Base-by-base conservation (phyloP, 2,797 vertebrate species). In the Pseudochaenichthys georgianus region DNA sequence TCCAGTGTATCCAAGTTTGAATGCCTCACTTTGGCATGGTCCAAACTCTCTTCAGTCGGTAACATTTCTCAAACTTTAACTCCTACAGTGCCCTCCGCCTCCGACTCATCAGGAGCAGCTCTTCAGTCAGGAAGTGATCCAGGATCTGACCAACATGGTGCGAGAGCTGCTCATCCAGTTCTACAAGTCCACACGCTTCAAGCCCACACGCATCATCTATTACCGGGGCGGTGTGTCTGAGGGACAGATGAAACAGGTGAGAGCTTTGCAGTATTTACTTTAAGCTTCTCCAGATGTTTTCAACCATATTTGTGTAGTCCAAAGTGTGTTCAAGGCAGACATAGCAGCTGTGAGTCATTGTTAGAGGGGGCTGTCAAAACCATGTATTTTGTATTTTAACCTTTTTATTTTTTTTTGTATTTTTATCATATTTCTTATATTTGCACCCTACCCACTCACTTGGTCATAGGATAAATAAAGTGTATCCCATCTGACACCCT, bases 171-270 rank as follows among this genome's bases (percentile, higher is more conserved):
- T 99, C 75, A 99, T 99, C 83, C 98, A 99, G 92, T 99, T 99
- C 86, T 99, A 99, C 94, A 99, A 99, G 87, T 99, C 98, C 54
- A 99, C 98, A 0, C 97, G 97, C 57, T 99, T 99, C 93, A 99
- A 99, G 88, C 98, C 98, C 78, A 99, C 98, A 0, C 95, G 98
- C 43, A 98, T 99, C 84, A 99, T 99, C 87, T 99, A 99, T 78
- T 99, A 99, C 84, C 96, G 98, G 9, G 98, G 98, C 8, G 98
- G 98, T 0, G 98, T 99, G 9, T 99, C 98, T 0, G 98, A 99
- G 92, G 98, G 98, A 46, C 98, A 99, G 84, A 99, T 99, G 98
- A 99, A 99, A 73, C 98, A 99, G 97, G 98, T 98, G 73, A 89
- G 71, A 6, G 1, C 15, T 19, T 21, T 41, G 19, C 38, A 12